Base-by-base conservation (phyloP, 2,797 vertebrate species). In the Phataginus tetradactyla region DNA sequence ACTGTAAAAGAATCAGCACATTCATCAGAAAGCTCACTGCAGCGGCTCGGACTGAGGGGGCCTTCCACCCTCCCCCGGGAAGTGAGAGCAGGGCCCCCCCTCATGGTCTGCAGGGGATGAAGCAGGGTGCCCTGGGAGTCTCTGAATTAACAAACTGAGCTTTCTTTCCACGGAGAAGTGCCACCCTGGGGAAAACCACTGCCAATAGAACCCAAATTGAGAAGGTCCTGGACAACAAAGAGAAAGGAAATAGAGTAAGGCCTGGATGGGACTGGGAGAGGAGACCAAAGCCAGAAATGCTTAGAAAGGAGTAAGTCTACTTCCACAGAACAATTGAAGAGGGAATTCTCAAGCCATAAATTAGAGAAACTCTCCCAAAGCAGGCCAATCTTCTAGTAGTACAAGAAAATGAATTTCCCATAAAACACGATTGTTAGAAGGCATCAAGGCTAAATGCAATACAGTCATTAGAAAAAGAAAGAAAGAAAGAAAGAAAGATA, bases 81-180 rank as follows among this genome's bases (percentile, higher is more conserved):
- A 14, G 29, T 11, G 68, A 57, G n/a, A 20, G 1, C 49, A 0
- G 15, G 59, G 14, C 1, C 8, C 61, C 17, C 3, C n/a, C n/a
- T n/a, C 23, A 5, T 1, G 8, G 27, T n/a, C n/a, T 5, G 45
- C 14, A 20, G 29, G 15, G 34, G 27, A 11, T 45, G 83, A 49
- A n/a, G 17, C 29, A 45, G 34, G 29, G 34, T 4, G 23, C 59
- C 51, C 14, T 0, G 0, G 74, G 32, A 34, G 6, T 11, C 51
- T 34, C 61, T 68, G 81, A 63, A 23, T n/a, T 32, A n/a, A 37
- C 2, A 34, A 77, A 45, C 27, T 15, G 4, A 55, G 23, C 20
- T n/a, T 59, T 32, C n/a, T 72, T 61, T 45, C 27, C 51, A 45
- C 29, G 21, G 39, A 37, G 27, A 42, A 57, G 14, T 4, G 27